Base-by-base conservation (phyloP, 2,888 invertebrate genomes). In the Drosophila rubida region DNA sequence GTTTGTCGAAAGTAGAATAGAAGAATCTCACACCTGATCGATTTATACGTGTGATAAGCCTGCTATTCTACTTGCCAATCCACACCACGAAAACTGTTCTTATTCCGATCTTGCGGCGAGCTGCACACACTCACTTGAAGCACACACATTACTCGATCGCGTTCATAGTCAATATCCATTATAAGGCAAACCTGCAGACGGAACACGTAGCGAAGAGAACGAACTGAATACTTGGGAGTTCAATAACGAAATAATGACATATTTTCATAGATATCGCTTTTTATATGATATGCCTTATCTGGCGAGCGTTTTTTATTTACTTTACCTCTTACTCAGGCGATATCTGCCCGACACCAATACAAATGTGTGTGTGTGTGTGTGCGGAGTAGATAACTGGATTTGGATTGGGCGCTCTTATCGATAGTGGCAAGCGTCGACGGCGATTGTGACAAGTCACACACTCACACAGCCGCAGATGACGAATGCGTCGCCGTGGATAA, bases 161-260 rank as follows among this genome's bases (percentile, higher is more conserved):
- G 14, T 14, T 37, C 35, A 13, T 9, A 27, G 1, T 32, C n/a
- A 42, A n/a, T 51, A 35, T 48, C 7, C 35, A 48, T 42, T 42
- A 14, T 23, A 14, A 32, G 32, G 11, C 22, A 30, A n/a, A 11
- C 6, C 32, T 54, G 23, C 22, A 1, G 35, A n/a, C 23, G 39
- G 35, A 1, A 25, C 14, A 37, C 55, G 39, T 11, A 32, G 5
- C 53, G 42, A n/a, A 14, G 14, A 57, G 77, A 59, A 7, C 5
- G 25, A n/a, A 80, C 78, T 75, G 59, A 70, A 69, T 87, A 79
- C 85, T 69, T 65, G 61, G 81, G 73, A 74, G 88, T 84, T 88
- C 85, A 84, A 88, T 85, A 88, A 81, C 70, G 85, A 87, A 85
- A 88, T 88, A 88, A 88, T 85, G 85, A 79, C 87, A 85, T 78